Base-by-base conservation (phyloP, 1,140 invertebrate species). In the Heliconius eleuchia region DNA sequence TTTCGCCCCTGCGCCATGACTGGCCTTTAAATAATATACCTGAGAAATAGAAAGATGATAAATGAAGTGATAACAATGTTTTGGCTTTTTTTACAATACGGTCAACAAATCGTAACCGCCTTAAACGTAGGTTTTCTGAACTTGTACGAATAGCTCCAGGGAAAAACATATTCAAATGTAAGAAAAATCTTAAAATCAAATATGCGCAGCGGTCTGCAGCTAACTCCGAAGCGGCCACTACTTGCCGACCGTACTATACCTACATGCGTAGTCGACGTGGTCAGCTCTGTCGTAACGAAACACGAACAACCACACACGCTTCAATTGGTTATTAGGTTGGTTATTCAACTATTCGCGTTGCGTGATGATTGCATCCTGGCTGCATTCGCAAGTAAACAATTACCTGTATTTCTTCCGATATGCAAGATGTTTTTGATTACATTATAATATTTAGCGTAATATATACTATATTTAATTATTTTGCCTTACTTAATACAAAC, bases 311-410 rank as follows among this genome's bases (percentile, higher is more conserved):
- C 46, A 71, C 74, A 39, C 50, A 74, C 71, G 79, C 71, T 80
- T 80, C 79, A 80, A 71, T 80, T 80, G 76, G 7, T 80, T 77
- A 80, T 77, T 80, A 42, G 76, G 79, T 66, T 77, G 71, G 76
- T 80, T 80, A 80, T 80, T 77, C 66, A 80, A 80, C 79, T 66
- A n/a, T n/a, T 57, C 66, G 57, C 57, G 73, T 80, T 77, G 79
- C 79, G 75, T 80, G 79, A 74, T 80, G 74, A 72, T 80, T 77
- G 72, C 75, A 80, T 77, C 75, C 75, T 46, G 42, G 42, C 42
- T 71, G 23, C 57, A 73, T 52, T 73, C 39, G 70, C 79, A 39
- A 70, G 76, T 80, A 75, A 73, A 57, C 55, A 80, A 80, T 76
- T 79, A 75, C 55, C 46, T 73, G 23, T 66, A 66, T 66, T 66